Evolutionary conservation across 35 echinoderm and acorn worm genomes (phyloP).

Genomic region (Heliocidaris tuberculata): DNA sequence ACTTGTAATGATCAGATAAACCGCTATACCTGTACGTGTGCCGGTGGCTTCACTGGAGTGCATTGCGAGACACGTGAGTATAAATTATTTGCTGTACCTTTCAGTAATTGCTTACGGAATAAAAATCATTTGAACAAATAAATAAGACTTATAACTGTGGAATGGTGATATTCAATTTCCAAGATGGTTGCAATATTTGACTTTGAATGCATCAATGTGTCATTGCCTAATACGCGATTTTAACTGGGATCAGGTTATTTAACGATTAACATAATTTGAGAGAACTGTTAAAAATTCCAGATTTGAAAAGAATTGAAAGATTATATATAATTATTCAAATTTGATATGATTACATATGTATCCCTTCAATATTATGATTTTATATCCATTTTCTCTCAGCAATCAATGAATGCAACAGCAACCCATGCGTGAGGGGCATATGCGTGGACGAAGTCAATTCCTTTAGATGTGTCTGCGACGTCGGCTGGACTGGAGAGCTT

Average conservation of each 20-base stretch:
- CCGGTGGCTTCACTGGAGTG: conserved; percentile 20
- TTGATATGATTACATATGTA: not conserved
- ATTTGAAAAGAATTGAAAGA: too few species aligned
- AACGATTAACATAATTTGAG: too few species aligned
- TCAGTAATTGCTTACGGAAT: too few species aligned
- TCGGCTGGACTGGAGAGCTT: conserved; percentile 65
- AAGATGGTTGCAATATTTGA: too few species aligned
- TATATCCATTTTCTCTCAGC: conserved; percentile 23
- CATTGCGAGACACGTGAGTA: conserved; percentile 50
- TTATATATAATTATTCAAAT: too few species aligned
- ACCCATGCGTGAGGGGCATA: conserved; percentile 63
- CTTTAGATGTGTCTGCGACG: conserved; percentile 65
- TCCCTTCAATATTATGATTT: not conserved
- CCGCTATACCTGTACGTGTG: conserved; percentile 44
- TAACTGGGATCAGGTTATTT: too few species aligned
- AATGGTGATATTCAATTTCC: too few species aligned
- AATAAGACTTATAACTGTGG: too few species aligned
- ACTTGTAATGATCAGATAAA: conserved; percentile 28
- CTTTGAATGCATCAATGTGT: too few species aligned
- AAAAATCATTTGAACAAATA: too few species aligned
- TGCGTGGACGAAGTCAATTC: conserved; percentile 63
- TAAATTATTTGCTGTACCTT: not conserved
- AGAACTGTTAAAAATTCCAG: too few species aligned
- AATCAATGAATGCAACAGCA: conserved; percentile 64
- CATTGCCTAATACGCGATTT: too few species aligned